Percentiles rank a stretch among this genome's conserved stretches.
phyloP scores from a whole-genome alignment of 1,140 invertebrate genomes.

The Conus ventricosus region DNA sequence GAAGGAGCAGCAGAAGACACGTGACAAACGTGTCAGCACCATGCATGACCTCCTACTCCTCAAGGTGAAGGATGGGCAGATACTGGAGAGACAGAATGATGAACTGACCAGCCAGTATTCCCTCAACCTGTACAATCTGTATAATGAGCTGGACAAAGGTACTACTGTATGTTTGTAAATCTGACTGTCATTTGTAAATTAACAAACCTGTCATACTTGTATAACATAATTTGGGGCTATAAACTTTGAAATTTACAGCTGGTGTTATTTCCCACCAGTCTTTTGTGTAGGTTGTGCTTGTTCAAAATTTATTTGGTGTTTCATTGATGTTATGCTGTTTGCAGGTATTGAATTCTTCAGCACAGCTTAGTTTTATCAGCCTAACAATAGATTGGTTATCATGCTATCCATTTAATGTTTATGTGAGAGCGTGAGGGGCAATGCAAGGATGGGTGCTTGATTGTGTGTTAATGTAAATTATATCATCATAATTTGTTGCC shows the following conservation, averaged over 20 bases:
- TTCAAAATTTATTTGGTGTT: too few species aligned
- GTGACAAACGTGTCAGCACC: constrained; percentile 45
- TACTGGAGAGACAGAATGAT: constrained; percentile 57
- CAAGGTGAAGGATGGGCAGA: constrained; percentile 56
- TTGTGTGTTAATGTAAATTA: too few species aligned
- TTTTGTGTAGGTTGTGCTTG: not conserved
- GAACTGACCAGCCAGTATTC: not conserved
- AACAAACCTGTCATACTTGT: not conserved
- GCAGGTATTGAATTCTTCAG: too few species aligned
- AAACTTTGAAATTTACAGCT: too few species aligned
- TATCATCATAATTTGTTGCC: too few species aligned
- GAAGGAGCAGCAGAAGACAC: constrained; percentile 50
- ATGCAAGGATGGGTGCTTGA: too few species aligned
- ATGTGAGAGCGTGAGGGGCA: too few species aligned
- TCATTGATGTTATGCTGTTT: too few species aligned
- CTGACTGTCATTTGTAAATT: not conserved
- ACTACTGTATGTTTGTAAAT: not conserved
- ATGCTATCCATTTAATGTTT: too few species aligned
- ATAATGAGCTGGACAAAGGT: constrained; percentile 3
- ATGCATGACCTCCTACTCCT: constrained; percentile 51
- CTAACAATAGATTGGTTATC: too few species aligned
- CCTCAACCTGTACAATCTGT: not conserved
- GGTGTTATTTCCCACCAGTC: not conserved
- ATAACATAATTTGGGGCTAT: too few species aligned
- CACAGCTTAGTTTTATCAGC: too few species aligned